Conservation (phyloP, 1,140 invertebrate genomes). For the Linepithema humile region DNA sequence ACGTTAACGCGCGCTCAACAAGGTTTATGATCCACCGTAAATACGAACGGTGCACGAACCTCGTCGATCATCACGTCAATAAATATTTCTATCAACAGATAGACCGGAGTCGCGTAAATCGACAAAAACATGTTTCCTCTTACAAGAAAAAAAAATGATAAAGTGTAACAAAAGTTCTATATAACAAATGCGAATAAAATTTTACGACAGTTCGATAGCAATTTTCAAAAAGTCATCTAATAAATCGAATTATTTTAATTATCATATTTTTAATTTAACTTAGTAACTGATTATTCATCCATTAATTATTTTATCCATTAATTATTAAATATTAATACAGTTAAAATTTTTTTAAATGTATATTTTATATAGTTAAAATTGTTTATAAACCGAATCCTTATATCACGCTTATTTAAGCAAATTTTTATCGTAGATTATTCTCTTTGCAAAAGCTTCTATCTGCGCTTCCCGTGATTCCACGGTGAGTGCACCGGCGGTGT, state of each 20-base stretch:
- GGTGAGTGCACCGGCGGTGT: conserved; percentile 17
- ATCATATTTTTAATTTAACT: neutral
- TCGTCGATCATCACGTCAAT: conserved; percentile 65
- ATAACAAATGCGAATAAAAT: neutral
- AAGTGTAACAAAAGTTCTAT: neutral
- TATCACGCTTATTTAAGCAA: neutral
- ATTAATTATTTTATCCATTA: no score
- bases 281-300: neutral
- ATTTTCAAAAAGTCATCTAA: neutral
- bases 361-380: neutral
- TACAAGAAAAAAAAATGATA: neutral
- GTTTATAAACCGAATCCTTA: neutral
- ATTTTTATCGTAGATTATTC: neutral
- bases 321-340: neutral
- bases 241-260: neutral
- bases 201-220: neutral
- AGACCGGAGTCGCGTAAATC: conserved; percentile 49
- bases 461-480: conserved; percentile 41
- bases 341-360: neutral
- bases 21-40: neutral
- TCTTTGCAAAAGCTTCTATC: neutral
- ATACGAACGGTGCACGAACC: conserved; percentile 32
- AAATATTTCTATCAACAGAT: conserved; percentile 66
- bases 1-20: neutral
- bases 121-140: conserved; percentile 57